These are phyloP conservation scores for Paraplagusia blochii DNA, from an alignment of 2,113 vertebrate species.

Conservation along the genomic window DNA sequence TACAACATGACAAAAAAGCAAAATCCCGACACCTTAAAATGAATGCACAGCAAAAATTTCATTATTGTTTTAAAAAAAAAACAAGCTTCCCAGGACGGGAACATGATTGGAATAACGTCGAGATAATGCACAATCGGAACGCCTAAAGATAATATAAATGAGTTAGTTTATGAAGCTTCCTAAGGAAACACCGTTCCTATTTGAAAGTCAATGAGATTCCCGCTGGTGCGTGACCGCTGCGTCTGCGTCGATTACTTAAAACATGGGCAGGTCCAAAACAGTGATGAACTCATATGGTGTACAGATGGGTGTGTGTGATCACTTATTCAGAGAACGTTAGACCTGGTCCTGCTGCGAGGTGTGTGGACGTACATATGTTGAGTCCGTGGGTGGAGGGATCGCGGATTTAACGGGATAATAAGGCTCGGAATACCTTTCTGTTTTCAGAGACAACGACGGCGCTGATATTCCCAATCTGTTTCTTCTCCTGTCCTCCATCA, in stretches of 20 bases:
- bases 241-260: slow-evolving; percentile 26
- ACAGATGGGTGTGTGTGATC: slow-evolving; percentile 10
- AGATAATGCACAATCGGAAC: slow-evolving; percentile 7
- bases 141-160: background rate
- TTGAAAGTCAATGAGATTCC: slow-evolving; percentile 41
- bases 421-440: background rate
- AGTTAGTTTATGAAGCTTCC: background rate
- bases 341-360: slow-evolving; percentile 16
- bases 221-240: slow-evolving; percentile 25
- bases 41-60: background rate
- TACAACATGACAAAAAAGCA: too few species aligned
- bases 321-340: slow-evolving; percentile 18
- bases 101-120: slow-evolving; percentile 12
- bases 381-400: slow-evolving; percentile 1
- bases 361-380: slow-evolving; percentile 16
- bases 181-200: slow-evolving; percentile 19
- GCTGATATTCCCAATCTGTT: slow-evolving; percentile 30
- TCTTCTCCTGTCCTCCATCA: slow-evolving; percentile 29
- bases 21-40: too few species aligned
- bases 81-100: slow-evolving; percentile 16
- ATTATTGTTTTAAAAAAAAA: background rate
- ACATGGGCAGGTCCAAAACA: slow-evolving; percentile 2
- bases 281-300: background rate
- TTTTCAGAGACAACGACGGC: slow-evolving; percentile 41
- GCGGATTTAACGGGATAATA: too few species aligned